Base-by-base conservation (phyloP, 2,797 vertebrate species). In the Siniperca scherzeri region DNA sequence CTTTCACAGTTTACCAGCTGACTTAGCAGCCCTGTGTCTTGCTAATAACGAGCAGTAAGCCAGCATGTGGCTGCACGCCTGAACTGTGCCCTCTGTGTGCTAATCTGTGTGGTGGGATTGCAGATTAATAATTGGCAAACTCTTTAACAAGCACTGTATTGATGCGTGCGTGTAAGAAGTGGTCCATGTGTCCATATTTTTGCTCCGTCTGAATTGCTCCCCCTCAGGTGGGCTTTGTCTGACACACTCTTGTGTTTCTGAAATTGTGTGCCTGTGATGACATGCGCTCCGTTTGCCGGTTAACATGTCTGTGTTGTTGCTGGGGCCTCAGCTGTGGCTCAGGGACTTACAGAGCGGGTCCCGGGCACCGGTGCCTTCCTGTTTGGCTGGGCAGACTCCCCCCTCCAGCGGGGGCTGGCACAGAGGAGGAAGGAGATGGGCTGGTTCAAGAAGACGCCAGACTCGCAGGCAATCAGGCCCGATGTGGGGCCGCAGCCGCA, bases 341-440 rank as follows among this genome's bases (percentile, higher is more conserved):
- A 74, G 70, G 90, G 83, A 40, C 90, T 97, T 21, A 94, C 93
- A 2, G 87, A 90, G 30, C 84, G 76, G 17, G 84, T 97, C 25
- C 89, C 56, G 21, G 96, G 94, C 70, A 92, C 93, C 79, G 92
- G 95, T 1, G 77, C 91, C 14, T 97, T 97, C 95, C 93, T 97
- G 69, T 97, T 97, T 13, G 95, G 95, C 40, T 94, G 95, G 87
- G 96, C 96, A 0, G 95, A 98, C 82, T 38, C 69, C 10, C 94
- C 94, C 0, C 82, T 81, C 57, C 95, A 93, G 77, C 90, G 88
- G 27, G 90, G 94, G n/a, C 89, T 96, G 46, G 94, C 96, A 3
- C 94, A 92, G 79, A 95, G 96, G 89, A 95, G 96, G 82, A 97
- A 95, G 83, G 94, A 96, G 78, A 87, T 96, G 83, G 94, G 94